These are phyloP conservation scores for Corapipo altera DNA, from an alignment of 2,113 vertebrate species.

Conservation along the genomic window DNA sequence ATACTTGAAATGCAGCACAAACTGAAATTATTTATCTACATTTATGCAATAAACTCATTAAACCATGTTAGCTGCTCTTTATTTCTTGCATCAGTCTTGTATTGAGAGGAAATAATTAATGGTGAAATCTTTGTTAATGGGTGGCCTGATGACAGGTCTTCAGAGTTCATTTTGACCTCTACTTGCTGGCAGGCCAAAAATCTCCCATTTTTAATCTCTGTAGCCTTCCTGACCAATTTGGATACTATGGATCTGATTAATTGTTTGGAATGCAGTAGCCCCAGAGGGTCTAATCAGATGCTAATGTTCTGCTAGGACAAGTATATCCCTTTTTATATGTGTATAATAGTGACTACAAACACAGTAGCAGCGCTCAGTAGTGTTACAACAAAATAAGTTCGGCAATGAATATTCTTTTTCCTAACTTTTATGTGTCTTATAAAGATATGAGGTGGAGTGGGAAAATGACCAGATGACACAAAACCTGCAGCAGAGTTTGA, in stretches of 20 bases:
- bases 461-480: neutral
- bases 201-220: constrained; percentile 31
- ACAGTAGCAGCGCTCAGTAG: neutral
- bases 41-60: constrained; percentile 49
- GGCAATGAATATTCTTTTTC: neutral
- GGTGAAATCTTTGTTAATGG: constrained; percentile 55
- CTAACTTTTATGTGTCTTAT: neutral
- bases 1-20: neutral
- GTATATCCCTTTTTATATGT: neutral
- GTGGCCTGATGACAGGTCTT: constrained; percentile 36
- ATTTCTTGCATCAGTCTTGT: constrained; percentile 2
- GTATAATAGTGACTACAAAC: neutral
- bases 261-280: constrained; percentile 29
- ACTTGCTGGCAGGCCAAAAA: constrained; percentile 46
- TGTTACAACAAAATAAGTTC: neutral
- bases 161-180: constrained; percentile 53
- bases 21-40: neutral
- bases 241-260: constrained; percentile 45
- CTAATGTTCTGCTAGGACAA: neutral
- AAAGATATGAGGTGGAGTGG: neutral
- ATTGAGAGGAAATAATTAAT: constrained; percentile 64
- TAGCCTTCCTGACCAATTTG: constrained; percentile 42
- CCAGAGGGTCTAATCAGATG: neutral
- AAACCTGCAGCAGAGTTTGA: neutral
- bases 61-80: constrained; percentile 8